Conservation (phyloP, 2,888 invertebrate species). For the Dryobotodes eremita region DNA sequence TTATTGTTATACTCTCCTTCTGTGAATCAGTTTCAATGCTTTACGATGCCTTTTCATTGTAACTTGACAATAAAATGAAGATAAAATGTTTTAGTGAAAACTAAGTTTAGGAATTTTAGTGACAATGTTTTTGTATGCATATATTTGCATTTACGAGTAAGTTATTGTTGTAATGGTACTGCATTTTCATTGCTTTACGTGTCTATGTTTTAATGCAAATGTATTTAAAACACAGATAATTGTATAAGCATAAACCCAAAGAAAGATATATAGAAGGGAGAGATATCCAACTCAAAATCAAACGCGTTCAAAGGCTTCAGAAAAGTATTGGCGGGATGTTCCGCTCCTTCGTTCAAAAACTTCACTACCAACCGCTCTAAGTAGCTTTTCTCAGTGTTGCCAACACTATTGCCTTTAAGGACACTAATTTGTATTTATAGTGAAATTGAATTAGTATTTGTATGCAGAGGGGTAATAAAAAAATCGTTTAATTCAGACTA, state of each 20-base stretch:
- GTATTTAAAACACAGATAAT: too few relatives aligned
- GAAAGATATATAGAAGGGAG: not conserved
- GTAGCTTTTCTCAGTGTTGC: not conserved
- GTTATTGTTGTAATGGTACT: not conserved
- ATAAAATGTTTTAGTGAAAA: slow-evolving; percentile 31
- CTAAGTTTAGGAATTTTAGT: slow-evolving; percentile 12
- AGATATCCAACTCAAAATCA: not conserved
- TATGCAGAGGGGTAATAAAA: too few relatives aligned
- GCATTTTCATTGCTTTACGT: not conserved
- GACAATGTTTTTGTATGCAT: not conserved
- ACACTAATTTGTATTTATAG: not conserved
- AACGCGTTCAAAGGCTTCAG: not conserved
- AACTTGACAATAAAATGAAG: slow-evolving; percentile 35
- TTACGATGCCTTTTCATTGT: slow-evolving; percentile 42
- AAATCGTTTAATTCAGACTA: too few relatives aligned
- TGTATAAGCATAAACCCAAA: too few relatives aligned
- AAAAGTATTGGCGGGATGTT: not conserved
- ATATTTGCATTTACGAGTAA: slow-evolving; percentile 10
- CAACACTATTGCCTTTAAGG: not conserved
- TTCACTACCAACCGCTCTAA: not conserved
- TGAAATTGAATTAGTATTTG: too few relatives aligned
- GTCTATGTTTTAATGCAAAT: too few relatives aligned
- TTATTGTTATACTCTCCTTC: slow-evolving; percentile 34
- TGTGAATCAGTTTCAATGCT: slow-evolving; percentile 36
- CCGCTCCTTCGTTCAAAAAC: not conserved